Percentiles rank a stretch among this genome's conserved stretches.
Evolutionary conservation across 2,113 vertebrate species (phyloP).

Genomic region (Mobula hypostoma): DNA sequence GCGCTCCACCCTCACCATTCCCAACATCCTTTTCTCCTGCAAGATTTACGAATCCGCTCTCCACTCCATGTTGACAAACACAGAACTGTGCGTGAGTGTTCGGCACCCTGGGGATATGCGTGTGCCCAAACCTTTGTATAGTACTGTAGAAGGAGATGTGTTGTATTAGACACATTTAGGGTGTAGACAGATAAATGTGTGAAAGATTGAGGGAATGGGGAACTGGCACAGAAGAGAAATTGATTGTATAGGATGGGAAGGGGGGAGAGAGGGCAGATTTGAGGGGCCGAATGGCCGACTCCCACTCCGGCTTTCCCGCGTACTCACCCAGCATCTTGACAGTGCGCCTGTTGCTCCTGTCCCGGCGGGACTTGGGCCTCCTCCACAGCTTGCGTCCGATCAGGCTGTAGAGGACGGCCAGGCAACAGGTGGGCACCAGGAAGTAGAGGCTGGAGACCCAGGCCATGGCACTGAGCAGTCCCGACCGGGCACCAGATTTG

Average conservation of each 20-base stretch:
- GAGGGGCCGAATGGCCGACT: background rate
- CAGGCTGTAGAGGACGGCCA: slow-evolving; percentile 60
- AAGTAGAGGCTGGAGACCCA: slow-evolving; percentile 67
- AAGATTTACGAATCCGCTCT: no score
- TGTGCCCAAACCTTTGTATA: no score
- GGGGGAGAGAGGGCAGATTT: background rate
- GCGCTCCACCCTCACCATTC: no score
- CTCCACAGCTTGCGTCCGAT: slow-evolving; percentile 61
- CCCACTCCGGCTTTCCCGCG: background rate
- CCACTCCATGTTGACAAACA: no score
- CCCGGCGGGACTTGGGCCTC: slow-evolving; percentile 49
- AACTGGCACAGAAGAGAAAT: no score
- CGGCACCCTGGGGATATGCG: no score
- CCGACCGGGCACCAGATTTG: slow-evolving; percentile 52
- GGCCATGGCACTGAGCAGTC: slow-evolving; percentile 62
- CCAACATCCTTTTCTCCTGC: no score
- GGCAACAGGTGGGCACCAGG: slow-evolving; percentile 56
- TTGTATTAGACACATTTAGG: no score
- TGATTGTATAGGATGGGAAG: background rate
- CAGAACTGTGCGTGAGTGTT: no score
- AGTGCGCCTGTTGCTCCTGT: slow-evolving; percentile 56
- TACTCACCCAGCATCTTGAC: slow-evolving; percentile 65
- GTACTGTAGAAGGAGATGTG: no score
- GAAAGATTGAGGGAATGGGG: no score
- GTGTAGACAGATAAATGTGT: no score